phyloP scores from a whole-genome alignment of 2,888 invertebrate species.

The Notodonta ziczac region DNA sequence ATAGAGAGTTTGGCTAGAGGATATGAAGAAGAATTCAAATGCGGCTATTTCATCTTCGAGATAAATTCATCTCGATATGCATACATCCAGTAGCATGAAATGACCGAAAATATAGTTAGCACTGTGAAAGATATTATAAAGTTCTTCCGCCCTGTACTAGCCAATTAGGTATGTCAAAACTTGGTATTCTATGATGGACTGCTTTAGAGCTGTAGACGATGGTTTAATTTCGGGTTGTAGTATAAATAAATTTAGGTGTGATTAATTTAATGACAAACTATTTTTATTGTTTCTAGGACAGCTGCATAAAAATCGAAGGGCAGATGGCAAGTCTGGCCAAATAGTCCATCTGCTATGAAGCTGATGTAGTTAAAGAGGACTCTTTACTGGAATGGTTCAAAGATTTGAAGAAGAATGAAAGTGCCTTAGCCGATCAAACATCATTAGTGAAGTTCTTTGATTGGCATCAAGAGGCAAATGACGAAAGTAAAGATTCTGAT shows the following conservation, averaged over 20 bases:
- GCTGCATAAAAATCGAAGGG: conserved; percentile 86
- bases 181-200: conserved; percentile 91
- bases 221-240: conserved; percentile 16
- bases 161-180: conserved; percentile 96
- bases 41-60: conserved; percentile 96
- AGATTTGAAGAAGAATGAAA: conserved; percentile 80
- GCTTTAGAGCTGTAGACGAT: conserved; percentile 93
- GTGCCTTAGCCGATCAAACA: conserved; percentile 69
- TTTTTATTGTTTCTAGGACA: conserved; percentile 79
- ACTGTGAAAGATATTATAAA: conserved; percentile 87
- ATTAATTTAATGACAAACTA: not conserved
- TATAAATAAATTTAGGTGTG: not conserved
- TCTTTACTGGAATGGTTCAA: conserved; percentile 91
- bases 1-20: conserved; percentile 95
- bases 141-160: conserved; percentile 90
- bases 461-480: conserved; percentile 95
- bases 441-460: conserved; percentile 87
- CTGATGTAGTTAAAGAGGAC: conserved; percentile 93
- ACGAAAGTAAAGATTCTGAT: conserved; percentile 86
- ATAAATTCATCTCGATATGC: conserved; percentile 98
- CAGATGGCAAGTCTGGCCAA: conserved; percentile 86
- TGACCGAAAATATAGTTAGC: conserved; percentile 85
- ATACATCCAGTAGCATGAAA: conserved; percentile 95
- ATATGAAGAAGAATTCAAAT: conserved; percentile 93
- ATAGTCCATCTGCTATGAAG: conserved; percentile 92